phyloP scores from a whole-genome alignment of 2,888 invertebrate genomes.

The Melipona bicolor region DNA sequence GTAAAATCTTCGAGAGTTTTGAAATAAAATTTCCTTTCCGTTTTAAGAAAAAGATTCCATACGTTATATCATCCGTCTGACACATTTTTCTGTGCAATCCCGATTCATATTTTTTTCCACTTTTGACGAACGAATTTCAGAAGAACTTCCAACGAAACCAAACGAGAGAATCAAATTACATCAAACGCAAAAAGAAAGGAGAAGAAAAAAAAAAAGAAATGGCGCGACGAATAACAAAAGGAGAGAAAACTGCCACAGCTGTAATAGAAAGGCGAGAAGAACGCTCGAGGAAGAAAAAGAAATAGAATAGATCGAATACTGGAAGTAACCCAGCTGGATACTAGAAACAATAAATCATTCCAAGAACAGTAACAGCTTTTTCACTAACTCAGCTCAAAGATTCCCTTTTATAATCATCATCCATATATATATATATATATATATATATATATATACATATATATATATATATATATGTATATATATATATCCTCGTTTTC shows the following conservation, averaged over 20 bases:
- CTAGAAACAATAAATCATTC: neutral
- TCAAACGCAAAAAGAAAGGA: neutral
- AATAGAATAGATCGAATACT: neutral
- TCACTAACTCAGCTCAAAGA: conserved; percentile 65
- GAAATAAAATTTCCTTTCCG: too few species aligned
- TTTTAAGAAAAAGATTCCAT: neutral
- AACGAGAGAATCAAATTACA: neutral
- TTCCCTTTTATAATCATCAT: conserved; percentile 42
- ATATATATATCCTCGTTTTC: neutral
- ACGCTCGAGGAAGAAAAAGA: neutral
- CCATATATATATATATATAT: neutral
- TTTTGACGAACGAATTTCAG: neutral
- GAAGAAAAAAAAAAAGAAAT: neutral
- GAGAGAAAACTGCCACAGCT: neutral
- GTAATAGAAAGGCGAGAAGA: conserved; percentile 1
- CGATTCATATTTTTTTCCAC: too few species aligned
- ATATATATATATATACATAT: too few species aligned
- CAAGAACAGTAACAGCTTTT: conserved; percentile 63
- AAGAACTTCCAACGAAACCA: neutral
- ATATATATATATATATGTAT: neutral
- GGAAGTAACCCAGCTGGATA: neutral
- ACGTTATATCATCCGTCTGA: too few species aligned
- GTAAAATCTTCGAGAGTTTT: too few species aligned
- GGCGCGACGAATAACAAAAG: conserved; percentile 4
- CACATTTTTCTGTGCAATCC: neutral